Percentiles rank a stretch among this genome's conserved stretches.
These are phyloP conservation scores for Stenotaenia linearis DNA, from an alignment of 2,888 invertebrate species.

Conservation along the genomic window DNA sequence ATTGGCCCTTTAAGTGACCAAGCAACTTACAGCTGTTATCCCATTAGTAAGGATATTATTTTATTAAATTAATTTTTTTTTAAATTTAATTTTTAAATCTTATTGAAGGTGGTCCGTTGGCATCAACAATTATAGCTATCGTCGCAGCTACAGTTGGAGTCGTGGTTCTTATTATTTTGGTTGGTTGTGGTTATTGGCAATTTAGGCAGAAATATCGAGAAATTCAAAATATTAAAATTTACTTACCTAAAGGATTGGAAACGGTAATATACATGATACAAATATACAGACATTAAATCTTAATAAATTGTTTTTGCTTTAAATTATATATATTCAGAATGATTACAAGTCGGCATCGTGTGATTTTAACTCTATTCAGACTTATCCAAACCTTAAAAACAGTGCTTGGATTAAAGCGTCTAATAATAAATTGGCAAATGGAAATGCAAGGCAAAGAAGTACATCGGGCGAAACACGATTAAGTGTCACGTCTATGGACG, in stretches of 20 bases:
- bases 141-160: neutral
- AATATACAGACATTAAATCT: too few species aligned
- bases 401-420: neutral
- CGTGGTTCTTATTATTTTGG: neutral
- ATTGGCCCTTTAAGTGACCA: neutral
- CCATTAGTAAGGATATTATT: neutral
- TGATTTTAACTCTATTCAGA: neutral
- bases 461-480: conserved; percentile 32
- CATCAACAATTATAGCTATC: neutral
- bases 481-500: conserved; percentile 33
- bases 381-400: neutral
- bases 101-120: neutral
- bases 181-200: neutral
- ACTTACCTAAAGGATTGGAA: conserved; percentile 28
- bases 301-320: neutral
- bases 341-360: neutral
- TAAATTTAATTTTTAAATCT: neutral
- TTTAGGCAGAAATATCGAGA: neutral
- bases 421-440: neutral
- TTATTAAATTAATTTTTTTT: neutral
- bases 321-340: too few species aligned
- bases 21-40: neutral
- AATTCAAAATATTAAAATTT: conserved; percentile 28
- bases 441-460: conserved; percentile 24
- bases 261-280: too few species aligned